A percentile compares a stretch with the other conserved stretches of the same genome.
Evolutionary conservation across 1,140 invertebrate species (phyloP).

Genomic region (Lysiphlebus fabarum): DNA sequence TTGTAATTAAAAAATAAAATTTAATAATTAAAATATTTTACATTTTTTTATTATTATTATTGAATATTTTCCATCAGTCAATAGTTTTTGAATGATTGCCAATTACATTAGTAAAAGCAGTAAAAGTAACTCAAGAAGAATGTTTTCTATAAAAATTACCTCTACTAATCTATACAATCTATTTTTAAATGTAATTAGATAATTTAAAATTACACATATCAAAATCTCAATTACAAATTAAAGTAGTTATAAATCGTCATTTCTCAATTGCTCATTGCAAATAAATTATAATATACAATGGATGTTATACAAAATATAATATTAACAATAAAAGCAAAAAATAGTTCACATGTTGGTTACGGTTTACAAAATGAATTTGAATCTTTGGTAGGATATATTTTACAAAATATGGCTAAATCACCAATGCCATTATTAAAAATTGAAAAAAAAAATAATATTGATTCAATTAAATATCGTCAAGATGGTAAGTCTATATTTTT

Average conservation of each 20-base stretch:
- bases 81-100: too few relatives aligned
- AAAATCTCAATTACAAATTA: too few relatives aligned
- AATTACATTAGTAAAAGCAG: too few relatives aligned
- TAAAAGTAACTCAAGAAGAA: too few relatives aligned
- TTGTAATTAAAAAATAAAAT: not conserved
- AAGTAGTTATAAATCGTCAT: too few relatives aligned
- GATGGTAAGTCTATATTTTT: conserved; percentile 41
- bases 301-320: conserved; percentile 44
- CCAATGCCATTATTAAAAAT: conserved; percentile 38
- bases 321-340: conserved; percentile 40
- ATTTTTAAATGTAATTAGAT: conserved; percentile 3
- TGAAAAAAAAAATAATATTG: conserved; percentile 43
- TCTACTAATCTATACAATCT: too few relatives aligned
- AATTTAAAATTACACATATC: too few relatives aligned
- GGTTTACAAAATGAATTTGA: conserved; percentile 49
- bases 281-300: too few relatives aligned
- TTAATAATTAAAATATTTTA: not conserved
- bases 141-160: too few relatives aligned
- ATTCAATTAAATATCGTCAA: conserved; percentile 44
- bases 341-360: conserved; percentile 43
- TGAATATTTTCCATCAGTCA: not conserved
- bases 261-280: too few relatives aligned
- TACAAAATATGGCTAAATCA: conserved; percentile 48
- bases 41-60: not conserved
- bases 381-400: conserved; percentile 42